Percentiles rank a stretch among this genome's conserved stretches.
These are phyloP conservation scores for Squalus acanthias DNA, from an alignment of 2,797 vertebrate genomes.

Conservation along the genomic window DNA sequence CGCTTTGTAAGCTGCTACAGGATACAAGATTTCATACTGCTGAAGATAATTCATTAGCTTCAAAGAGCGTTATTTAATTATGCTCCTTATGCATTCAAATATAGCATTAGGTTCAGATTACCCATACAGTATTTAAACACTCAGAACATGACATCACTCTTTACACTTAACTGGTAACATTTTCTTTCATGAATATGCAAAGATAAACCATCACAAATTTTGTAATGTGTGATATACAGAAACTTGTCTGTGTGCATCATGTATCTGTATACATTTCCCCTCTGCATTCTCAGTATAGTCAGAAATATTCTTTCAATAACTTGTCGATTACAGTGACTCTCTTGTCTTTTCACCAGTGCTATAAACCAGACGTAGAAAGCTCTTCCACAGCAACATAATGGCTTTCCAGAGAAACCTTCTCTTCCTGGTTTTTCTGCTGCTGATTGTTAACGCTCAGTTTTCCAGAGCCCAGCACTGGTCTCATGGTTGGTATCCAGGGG, in stretches of 20 bases:
- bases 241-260: background rate
- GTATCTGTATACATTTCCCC: background rate
- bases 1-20: background rate
- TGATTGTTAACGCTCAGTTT: constrained; percentile 58
- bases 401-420: constrained; percentile 58
- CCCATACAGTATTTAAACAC: background rate
- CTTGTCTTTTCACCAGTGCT: background rate
- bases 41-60: background rate
- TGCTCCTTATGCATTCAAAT: background rate
- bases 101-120: background rate
- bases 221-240: background rate
- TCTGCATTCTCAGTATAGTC: background rate
- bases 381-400: constrained; percentile 44
- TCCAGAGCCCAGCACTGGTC: constrained; percentile 77
- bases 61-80: too few relatives aligned
- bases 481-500: constrained; percentile 80
- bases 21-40: background rate
- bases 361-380: background rate
- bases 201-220: background rate
- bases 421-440: constrained; percentile 61
- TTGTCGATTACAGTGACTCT: too few relatives aligned
- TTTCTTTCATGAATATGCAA: background rate
- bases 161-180: background rate
- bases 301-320: background rate
- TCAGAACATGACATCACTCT: background rate